Evolutionary conservation across 2,797 vertebrate species (phyloP).

Genomic region (Coracias cyanogaster): DNA sequence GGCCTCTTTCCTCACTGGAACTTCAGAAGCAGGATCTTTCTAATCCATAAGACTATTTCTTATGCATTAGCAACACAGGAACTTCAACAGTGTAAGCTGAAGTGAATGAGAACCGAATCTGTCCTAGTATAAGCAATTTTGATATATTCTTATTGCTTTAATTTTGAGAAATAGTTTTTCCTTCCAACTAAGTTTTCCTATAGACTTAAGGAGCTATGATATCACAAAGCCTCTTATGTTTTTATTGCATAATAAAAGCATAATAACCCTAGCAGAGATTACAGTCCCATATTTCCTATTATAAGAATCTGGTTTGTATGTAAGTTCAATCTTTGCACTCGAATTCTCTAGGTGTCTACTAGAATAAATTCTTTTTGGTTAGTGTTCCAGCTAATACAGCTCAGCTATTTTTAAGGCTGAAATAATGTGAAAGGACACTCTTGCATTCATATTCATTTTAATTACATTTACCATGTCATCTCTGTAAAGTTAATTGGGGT

Average conservation of each 20-base stretch:
- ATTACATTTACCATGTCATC: background rate
- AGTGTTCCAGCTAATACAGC: background rate
- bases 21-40: background rate
- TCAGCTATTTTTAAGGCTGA: background rate
- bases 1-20: background rate
- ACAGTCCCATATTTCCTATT: background rate
- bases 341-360: background rate
- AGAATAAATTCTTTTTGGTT: background rate
- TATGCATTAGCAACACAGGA: background rate
- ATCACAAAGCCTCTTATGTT: background rate
- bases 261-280: background rate
- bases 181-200: background rate
- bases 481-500: constrained; percentile 23
- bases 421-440: background rate
- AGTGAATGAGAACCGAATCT: background rate
- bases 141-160: background rate
- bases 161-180: background rate
- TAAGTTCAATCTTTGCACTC: background rate
- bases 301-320: background rate
- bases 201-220: background rate
- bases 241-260: background rate
- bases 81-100: background rate
- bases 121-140: background rate
- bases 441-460: background rate
- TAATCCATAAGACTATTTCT: background rate